These are phyloP conservation scores for Euplagia quadripunctaria DNA, from an alignment of 2,888 invertebrate species.

Conservation along the genomic window DNA sequence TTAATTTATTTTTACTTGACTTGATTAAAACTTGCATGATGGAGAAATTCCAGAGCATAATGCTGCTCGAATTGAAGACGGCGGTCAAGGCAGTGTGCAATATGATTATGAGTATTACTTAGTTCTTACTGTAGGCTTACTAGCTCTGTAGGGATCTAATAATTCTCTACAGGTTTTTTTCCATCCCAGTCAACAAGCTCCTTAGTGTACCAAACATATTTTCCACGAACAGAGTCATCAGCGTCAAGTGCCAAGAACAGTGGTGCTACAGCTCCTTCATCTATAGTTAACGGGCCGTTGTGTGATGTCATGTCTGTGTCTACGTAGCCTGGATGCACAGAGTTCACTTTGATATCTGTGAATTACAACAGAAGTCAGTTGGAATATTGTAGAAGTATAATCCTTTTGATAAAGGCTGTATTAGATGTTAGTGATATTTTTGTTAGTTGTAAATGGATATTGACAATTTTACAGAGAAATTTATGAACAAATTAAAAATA, in stretches of 20 bases:
- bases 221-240: conserved; percentile 85
- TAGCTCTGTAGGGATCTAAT: background rate
- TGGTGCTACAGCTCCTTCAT: conserved; percentile 87
- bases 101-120: background rate
- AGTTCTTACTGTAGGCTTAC: no score
- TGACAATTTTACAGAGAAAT: no score
- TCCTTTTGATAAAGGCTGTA: no score
- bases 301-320: conserved; percentile 92
- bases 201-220: conserved; percentile 89
- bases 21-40: no score
- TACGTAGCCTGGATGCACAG: conserved; percentile 92
- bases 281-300: conserved; percentile 86
- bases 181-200: conserved; percentile 86
- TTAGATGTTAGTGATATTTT: background rate
- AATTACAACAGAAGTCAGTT: conserved; percentile 50
- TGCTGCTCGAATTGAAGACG: no score
- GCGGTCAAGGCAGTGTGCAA: no score
- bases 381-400: no score
- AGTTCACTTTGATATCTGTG: conserved; percentile 88
- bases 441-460: no score
- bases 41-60: no score
- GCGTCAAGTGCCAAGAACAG: conserved; percentile 85
- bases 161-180: background rate
- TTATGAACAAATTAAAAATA: no score
- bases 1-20: no score